Evolutionary conservation across 1,140 invertebrate species (phyloP).

Genomic region (Trinorchestia longiramus): DNA sequence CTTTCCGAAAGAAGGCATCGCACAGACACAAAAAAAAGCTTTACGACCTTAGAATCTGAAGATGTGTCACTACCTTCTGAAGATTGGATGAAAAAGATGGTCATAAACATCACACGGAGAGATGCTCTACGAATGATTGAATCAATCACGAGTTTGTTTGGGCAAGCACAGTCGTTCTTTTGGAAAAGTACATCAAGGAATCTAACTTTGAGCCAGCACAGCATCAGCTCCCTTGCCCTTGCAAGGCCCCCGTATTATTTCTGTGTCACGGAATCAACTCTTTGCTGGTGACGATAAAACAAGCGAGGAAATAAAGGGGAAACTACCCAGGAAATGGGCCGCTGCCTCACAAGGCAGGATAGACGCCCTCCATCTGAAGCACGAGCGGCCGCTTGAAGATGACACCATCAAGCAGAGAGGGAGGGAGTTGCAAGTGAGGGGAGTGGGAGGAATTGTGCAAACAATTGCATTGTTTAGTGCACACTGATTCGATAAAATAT

Average conservation of each 20-base stretch:
- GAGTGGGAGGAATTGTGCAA: neutral
- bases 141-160: neutral
- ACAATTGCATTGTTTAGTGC: neutral
- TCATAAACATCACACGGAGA: neutral
- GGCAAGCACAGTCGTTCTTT: neutral
- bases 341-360: conserved; percentile 31
- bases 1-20: neutral
- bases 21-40: neutral
- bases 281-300: conserved; percentile 50
- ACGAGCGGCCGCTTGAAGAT: neutral
- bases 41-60: neutral
- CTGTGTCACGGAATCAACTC: conserved; percentile 15
- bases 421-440: neutral
- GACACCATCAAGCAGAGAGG: neutral
- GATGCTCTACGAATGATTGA: neutral
- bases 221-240: neutral
- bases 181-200: neutral
- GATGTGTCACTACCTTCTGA: neutral
- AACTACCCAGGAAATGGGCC: conserved; percentile 47
- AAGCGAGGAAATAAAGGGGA: conserved; percentile 48
- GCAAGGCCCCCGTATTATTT: neutral
- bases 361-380: neutral
- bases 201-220: neutral
- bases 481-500: neutral
- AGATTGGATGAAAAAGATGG: neutral